A percentile compares a stretch with the other conserved stretches of the same genome.
Evolutionary conservation across 2,888 invertebrate genomes (phyloP).

Genomic region (Agrilus cyanescens): DNA sequence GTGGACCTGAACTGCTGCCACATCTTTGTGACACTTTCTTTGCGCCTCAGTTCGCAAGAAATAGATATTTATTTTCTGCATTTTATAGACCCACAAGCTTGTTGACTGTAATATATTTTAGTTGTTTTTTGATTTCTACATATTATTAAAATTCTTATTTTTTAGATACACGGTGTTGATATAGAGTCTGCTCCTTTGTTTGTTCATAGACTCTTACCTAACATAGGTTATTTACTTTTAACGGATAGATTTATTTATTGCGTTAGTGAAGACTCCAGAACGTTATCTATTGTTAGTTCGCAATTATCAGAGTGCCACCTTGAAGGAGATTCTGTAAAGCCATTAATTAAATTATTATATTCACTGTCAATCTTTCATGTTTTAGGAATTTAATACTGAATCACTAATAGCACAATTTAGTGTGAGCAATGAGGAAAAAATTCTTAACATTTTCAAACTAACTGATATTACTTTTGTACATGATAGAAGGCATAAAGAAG

Average conservation of each 20-base stretch:
- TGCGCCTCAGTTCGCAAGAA: conserved; percentile 44
- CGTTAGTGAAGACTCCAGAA: conserved; percentile 38
- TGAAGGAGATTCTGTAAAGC: conserved; percentile 37
- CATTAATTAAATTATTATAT: neutral
- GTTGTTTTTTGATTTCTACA: neutral
- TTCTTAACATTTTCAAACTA: conserved; percentile 39
- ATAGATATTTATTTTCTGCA: conserved; percentile 46
- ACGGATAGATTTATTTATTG: conserved; percentile 58
- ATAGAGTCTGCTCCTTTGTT: conserved; percentile 54
- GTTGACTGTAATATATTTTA: conserved; percentile 37
- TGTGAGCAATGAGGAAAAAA: conserved; percentile 39
- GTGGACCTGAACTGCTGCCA: conserved; percentile 32
- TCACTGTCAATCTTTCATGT: conserved; percentile 12
- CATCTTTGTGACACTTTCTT: conserved; percentile 42
- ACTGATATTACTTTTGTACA: conserved; percentile 33
- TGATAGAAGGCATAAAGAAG: conserved; percentile 25
- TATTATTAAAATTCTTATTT: conserved; percentile 12
- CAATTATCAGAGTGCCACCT: conserved; percentile 43
- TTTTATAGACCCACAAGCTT: conserved; percentile 44
- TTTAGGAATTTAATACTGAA: conserved; percentile 45
- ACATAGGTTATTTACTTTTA: conserved; percentile 48
- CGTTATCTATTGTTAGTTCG: conserved; percentile 43
- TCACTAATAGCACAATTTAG: conserved; percentile 45
- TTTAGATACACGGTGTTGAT: conserved; percentile 54
- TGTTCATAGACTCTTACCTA: conserved; percentile 54